A percentile compares a stretch with the other conserved stretches of the same genome.
phyloP scores from a whole-genome alignment of 30 jellyfish, hydroid and myxozoan species.

The Cassiopea xamachana region DNA sequence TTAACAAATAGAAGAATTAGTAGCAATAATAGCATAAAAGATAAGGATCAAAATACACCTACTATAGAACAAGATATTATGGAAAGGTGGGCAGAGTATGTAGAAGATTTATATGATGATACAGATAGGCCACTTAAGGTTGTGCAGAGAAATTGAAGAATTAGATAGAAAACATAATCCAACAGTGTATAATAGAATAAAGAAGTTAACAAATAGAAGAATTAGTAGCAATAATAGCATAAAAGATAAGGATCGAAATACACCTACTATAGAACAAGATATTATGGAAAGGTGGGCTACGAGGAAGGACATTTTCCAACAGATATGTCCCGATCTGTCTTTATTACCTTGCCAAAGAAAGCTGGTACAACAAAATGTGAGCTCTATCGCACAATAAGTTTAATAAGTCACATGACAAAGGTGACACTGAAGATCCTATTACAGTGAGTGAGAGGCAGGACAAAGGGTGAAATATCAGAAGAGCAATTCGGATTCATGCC shows the following conservation, averaged over 20 bases:
- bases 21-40: neutral
- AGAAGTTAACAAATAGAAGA: slow-evolving; percentile 1
- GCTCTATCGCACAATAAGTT: too few species aligned
- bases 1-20: neutral
- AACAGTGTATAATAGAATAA: neutral
- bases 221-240: neutral
- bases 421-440: too few species aligned
- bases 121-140: neutral
- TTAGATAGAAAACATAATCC: neutral
- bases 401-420: too few species aligned
- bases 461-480: too few species aligned
- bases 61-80: neutral
- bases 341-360: too few species aligned
- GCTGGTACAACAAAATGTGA: too few species aligned
- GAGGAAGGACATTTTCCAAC: too few species aligned
- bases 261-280: neutral
- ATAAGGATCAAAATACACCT: neutral
- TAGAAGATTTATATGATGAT: slow-evolving; percentile 23
- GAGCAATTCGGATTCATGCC: too few species aligned
- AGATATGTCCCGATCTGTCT: too few species aligned
- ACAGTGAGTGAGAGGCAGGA: too few species aligned
- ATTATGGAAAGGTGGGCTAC: slow-evolving; percentile 36
- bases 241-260: neutral
- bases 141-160: neutral
- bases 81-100: slow-evolving; percentile 51